Evolutionary conservation across 2,113 vertebrate species (phyloP).

Genomic region (human (Homo sapiens)): GRCh38 chr18:53500001-53500500

Average conservation of each 20-base stretch:
- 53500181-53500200: not conserved
- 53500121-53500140: not conserved
- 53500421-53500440: not conserved
- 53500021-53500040: not conserved
- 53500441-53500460: not conserved
- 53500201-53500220: rapidly evolving
- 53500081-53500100: not conserved
- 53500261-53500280: not conserved
- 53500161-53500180: not conserved
- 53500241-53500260: not conserved
- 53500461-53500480: not conserved
- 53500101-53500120: not conserved
- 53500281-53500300: not conserved
- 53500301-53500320: not conserved
- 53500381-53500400: not conserved
- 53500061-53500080: not conserved
- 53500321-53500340: not conserved
- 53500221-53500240: not conserved
- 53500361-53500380: not conserved
- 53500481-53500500: not conserved
- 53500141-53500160: not conserved
- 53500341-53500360: not conserved
- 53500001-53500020: not conserved
- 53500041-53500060: not conserved
- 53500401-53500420: not conserved